Evolutionary conservation across 2,113 vertebrate genomes (phyloP), one percentile per base, ranked within the genome.

Genomic region (Anarrhichthys ocellatus): DNA sequence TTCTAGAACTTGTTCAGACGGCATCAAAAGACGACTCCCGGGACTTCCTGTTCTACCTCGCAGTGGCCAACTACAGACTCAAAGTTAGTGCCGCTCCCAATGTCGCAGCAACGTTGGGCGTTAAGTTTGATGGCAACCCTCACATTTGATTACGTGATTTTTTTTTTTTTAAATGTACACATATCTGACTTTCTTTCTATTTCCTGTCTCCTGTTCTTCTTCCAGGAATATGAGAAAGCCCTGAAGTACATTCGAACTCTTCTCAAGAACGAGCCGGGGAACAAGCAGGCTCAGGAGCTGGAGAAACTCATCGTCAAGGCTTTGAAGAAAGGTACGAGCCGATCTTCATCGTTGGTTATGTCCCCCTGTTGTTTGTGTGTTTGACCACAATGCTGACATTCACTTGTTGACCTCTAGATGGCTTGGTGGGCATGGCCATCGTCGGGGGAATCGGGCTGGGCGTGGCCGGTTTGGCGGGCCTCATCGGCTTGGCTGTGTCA

Each of bases 381-480:
- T 59, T 15, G 27, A 22, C n/a, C 38, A 15, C 15, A 24, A 18
- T 29, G 7, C 44, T 72, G 2, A 71, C 17, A 0, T 32, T 59
- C 9, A 18, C 10, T 22, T 64, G 27, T 88, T 86, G 52, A 78
- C 38, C 13, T 77, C n/a, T 84, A 98, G 97, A 98, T 61, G 97
- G 97, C n/a, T 80, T 98, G 68, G 96, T 98, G 3, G 97, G 97
- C 91, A 98, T 98, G 96, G 97, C 97, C 15, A 98, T 98, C 0
- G 96, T 98, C 0, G 97, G 97, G 0, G 97, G 97, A 40, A 96
- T 98, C 79, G 96, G 96, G 2, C 92, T 98, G 1, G 96, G 97
- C 0, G 94, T 97, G 81, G 97, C 96, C 0, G 96, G 97, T 0
- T 85, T 98, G 76, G 97, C 97, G 0, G 97, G 96, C 62, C 95